Conservation (phyloP, 2,797 vertebrate species). For the Micropoecilia bifurca region DNA sequence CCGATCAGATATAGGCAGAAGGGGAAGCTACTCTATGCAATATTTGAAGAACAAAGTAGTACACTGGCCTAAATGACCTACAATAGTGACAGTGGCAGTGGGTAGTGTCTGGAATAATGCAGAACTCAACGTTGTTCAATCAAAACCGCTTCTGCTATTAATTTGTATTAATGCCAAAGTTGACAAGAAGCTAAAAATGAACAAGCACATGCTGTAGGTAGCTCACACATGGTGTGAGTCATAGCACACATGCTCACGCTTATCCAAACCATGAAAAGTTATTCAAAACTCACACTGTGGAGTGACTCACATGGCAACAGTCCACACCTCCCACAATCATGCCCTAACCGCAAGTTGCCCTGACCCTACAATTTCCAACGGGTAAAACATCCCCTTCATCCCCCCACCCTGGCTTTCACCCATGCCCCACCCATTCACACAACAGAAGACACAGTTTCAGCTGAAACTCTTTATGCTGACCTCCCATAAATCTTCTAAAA, state of each 20-base stretch:
- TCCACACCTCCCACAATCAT: conserved; percentile 18
- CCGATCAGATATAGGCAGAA: conserved; percentile 27
- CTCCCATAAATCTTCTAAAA: background rate
- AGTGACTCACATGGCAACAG: conserved; percentile 19
- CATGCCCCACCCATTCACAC: conserved; percentile 25
- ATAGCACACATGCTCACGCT: conserved; percentile 1
- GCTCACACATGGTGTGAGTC: conserved; percentile 24
- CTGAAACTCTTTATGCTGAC: conserved; percentile 25
- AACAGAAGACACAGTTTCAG: conserved; percentile 33
- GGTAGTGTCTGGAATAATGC: background rate
- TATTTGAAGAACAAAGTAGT: background rate
- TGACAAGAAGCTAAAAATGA: conserved; percentile 27
- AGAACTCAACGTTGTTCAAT: conserved; percentile 2
- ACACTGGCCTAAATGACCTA: background rate
- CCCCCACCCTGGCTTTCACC: conserved; percentile 35
- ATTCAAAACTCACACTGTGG: conserved; percentile 8
- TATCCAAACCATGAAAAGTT: conserved; percentile 20
- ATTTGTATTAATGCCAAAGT: conserved; percentile 14
- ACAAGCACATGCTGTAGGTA: conserved; percentile 14
- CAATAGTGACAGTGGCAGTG: background rate
- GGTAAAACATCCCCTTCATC: background rate
- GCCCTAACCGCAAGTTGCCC: conserved; percentile 26
- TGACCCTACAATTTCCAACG: background rate
- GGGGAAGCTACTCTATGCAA: conserved; percentile 16
- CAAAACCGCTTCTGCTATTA: background rate